A percentile compares a stretch with the other conserved stretches of the same genome.
Conservation (phyloP, 92 coral and sea anemone species). For the Zoanthus solanderi region DNA sequence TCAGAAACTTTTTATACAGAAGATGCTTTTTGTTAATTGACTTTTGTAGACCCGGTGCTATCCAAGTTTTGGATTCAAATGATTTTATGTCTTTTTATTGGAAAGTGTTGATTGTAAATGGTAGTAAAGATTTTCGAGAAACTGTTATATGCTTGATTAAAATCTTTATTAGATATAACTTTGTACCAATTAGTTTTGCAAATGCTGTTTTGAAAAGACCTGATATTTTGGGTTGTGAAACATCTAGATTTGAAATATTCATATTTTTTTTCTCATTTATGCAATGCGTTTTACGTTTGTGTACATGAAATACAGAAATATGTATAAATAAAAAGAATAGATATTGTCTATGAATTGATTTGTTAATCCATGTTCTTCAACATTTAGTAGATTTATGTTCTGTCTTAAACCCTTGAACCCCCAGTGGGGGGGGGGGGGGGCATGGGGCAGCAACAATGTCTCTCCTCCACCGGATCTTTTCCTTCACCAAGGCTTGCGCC, state of each 20-base stretch:
- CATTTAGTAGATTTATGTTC: constrained; percentile 12
- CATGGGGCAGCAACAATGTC: too few species aligned
- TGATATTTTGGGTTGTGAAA: neutral
- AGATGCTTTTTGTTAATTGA: constrained; percentile 32
- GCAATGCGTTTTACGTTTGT: constrained; percentile 7
- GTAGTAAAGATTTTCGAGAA: constrained; percentile 14
- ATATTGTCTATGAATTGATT: constrained; percentile 26
- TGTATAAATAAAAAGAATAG: constrained; percentile 10
- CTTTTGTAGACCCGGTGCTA: constrained; percentile 26
- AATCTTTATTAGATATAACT: neutral
- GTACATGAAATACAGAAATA: constrained; percentile 38
- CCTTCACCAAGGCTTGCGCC: too few species aligned
- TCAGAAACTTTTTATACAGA: constrained; percentile 29
- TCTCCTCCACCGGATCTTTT: too few species aligned
- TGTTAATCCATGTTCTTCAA: neutral
- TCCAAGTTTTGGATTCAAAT: constrained; percentile 15
- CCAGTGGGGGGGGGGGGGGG: too few species aligned
- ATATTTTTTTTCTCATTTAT: constrained; percentile 17
- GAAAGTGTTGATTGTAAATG: constrained; percentile 34
- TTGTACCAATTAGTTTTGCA: constrained; percentile 28
- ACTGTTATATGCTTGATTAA: constrained; percentile 16
- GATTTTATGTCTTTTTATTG: constrained; percentile 10
- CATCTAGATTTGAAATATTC: constrained; percentile 17
- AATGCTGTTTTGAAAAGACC: neutral
- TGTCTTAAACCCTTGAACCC: too few species aligned